Evolutionary conservation across 2,797 vertebrate species (phyloP), one percentile per base, ranked within the genome.

Genomic region (Gephyroberyx darwinii): DNA sequence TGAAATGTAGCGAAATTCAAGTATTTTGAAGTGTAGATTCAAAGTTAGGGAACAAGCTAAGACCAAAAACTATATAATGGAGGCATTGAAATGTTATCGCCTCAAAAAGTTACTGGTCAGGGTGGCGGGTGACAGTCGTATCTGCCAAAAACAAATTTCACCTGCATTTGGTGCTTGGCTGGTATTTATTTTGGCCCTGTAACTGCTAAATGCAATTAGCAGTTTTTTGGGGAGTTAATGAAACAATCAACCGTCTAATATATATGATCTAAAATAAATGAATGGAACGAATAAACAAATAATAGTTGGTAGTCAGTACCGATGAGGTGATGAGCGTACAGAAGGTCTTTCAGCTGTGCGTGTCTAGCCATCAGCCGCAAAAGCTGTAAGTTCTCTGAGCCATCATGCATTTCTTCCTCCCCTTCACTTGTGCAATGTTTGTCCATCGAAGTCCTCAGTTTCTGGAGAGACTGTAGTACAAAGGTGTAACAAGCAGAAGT

Each of bases 301-400:
- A 13, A 31, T 17, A 20, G 12, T 2, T 31, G 33, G 22, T 5
- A 5, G 13, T 35, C 7, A 5, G 22, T 93, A 98, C 96, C 97
- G 75, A 95, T 94, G 78, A 97, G 88, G 66, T 79, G 90, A 78
- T 96, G 95, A 3, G 93, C 84, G 17, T 84, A 78, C 31, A 96
- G 90, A 67, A 93, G 82, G 41, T 91, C 91, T 79, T 88, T 92
- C 5, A 94, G 1, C 0, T 89, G 92, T 45, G 88, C 86, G 13
- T 81, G 79, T 80, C 90, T 92, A 77, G 88, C 91, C 80, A 93
- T 92, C 60, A 95, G 60, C 52, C 65, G 55, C 60, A 91, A 48
- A 3, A 90, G 67, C 2, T 90, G 47, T 1, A 79, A 68, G 47
- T 83, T 76, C 31, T 79, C 80, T 0, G 76, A 80, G 26, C 73